Evolutionary conservation across 2,797 vertebrate species (phyloP), one percentile per base, ranked within the genome.

Genomic region (Malurus splendens): DNA sequence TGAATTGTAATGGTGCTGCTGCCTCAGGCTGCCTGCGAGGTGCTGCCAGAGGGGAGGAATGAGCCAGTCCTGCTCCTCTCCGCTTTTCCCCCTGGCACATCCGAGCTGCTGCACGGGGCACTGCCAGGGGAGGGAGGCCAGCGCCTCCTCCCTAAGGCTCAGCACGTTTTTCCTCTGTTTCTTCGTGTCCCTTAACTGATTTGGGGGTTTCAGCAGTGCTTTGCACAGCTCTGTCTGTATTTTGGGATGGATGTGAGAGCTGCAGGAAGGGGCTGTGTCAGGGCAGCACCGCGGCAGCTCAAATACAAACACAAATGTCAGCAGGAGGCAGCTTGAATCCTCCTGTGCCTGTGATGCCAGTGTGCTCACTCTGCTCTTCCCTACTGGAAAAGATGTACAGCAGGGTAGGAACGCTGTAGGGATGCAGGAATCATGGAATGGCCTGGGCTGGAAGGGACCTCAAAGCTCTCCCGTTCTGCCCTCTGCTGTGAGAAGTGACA

Each of bases 271-370:
- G 47, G 45, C 82, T 45, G 38, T 3, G 7, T 9, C 22, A 38
- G 71, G 74, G 50, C 41, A 32, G 55, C 52, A 28, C 44, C 38
- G 5, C 11, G 3, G 11, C 67, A 38, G 1, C 39, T 27, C 30
- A 0, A 2, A 7, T 6, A 1, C n/a, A 18, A 41, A 18, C 36
- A 32, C 6, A 18, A 18, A 32, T n/a, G 62, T 13, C 33, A 41
- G 0, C 39, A 3, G 23, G 52, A 39, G 30, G 11, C 71, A 30
- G 67, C 68, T 38, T 5, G 10, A 24, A 7, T 18, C 18, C 36
- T 41, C 36, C 64, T 48, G n/a, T 45, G 61, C 48, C 59, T 55
- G 61, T 1, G 55, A 0, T 61, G 42, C 23, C 76, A 32, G 23
- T 3, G 51, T 20, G 72, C 76, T 82, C 4, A 1, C 60, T 50